Conservation (phyloP, 2,888 invertebrate genomes). For the Thymelicus acteon region DNA sequence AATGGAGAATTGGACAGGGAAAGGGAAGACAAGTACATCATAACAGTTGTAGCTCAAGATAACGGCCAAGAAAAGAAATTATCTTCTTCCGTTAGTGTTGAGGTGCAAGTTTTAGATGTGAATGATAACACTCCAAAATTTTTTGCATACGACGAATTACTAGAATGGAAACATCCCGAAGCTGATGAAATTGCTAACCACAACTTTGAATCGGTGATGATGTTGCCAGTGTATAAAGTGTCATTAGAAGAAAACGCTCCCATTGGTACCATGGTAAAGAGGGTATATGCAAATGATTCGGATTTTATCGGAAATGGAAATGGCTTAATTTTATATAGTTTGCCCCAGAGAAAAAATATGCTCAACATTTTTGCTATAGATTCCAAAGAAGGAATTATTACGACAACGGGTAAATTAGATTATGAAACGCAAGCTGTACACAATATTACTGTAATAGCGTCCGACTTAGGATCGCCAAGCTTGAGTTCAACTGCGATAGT, state of each 20-base stretch:
- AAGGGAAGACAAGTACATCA: slow-evolving; percentile 87
- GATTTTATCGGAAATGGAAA: slow-evolving; percentile 95
- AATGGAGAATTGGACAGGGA: slow-evolving; percentile 92
- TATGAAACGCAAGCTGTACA: slow-evolving; percentile 88
- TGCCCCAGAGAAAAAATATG: slow-evolving; percentile 87
- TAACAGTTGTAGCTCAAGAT: slow-evolving; percentile 90
- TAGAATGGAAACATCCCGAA: slow-evolving; percentile 78
- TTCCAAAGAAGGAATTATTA: slow-evolving; percentile 93
- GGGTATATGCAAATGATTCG: slow-evolving; percentile 92
- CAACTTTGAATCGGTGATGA: slow-evolving; percentile 80
- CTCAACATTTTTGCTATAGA: slow-evolving; percentile 91
- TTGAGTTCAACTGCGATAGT: slow-evolving; percentile 91
- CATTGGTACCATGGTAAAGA: slow-evolving; percentile 89
- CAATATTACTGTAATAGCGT: slow-evolving; percentile 92
- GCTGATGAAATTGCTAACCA: slow-evolving; percentile 77
- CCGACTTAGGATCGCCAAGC: slow-evolving; percentile 93
- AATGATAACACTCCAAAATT: slow-evolving; percentile 94
- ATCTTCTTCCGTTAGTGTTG: slow-evolving; percentile 90
- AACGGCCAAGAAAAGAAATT: slow-evolving; percentile 87
- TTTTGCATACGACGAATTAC: slow-evolving; percentile 89
- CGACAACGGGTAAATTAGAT: slow-evolving; percentile 89
- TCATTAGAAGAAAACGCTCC: slow-evolving; percentile 90
- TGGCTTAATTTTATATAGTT: slow-evolving; percentile 91
- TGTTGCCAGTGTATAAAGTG: slow-evolving; percentile 90
- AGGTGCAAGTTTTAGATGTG: slow-evolving; percentile 91